Conservation (phyloP, 2,888 invertebrate species). For the Rhabditophanes sp. region DNA sequence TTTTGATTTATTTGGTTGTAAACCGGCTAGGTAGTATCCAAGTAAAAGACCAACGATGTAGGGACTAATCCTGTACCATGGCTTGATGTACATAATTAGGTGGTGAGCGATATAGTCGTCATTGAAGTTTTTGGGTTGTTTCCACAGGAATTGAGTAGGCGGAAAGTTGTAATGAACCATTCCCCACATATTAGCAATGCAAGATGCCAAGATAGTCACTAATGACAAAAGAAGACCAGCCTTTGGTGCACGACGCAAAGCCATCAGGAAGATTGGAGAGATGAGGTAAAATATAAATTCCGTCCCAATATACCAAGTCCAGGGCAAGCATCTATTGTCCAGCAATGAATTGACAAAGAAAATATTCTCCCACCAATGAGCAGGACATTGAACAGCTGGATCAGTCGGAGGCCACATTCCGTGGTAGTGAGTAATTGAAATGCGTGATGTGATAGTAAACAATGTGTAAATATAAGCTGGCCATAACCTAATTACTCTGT, state of each 20-base stretch:
- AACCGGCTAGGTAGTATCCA: slow-evolving; percentile 34
- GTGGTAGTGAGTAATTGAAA: slow-evolving; percentile 38
- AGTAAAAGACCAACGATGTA: slow-evolving; percentile 39
- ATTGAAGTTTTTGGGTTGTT: slow-evolving; percentile 41
- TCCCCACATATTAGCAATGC: slow-evolving; percentile 22
- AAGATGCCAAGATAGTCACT: slow-evolving; percentile 20
- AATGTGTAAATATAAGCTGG: slow-evolving; percentile 42
- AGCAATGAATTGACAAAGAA: slow-evolving; percentile 18
- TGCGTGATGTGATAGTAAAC: slow-evolving; percentile 32
- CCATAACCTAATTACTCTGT: slow-evolving; percentile 40
- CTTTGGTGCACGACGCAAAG: slow-evolving; percentile 24
- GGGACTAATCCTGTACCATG: slow-evolving; percentile 32
- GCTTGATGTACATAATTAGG: slow-evolving; percentile 41
- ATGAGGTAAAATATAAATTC: slow-evolving; percentile 43
- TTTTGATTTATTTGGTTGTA: slow-evolving; percentile 13
- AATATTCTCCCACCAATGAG: slow-evolving; percentile 31
- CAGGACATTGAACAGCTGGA: slow-evolving; percentile 40
- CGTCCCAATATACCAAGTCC: slow-evolving; percentile 44
- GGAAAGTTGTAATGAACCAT: slow-evolving; percentile 40
- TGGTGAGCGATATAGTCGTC: slow-evolving; percentile 42
- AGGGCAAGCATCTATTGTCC: slow-evolving; percentile 42
- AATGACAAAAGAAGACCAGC: slow-evolving; percentile 22
- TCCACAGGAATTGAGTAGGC: slow-evolving; percentile 41
- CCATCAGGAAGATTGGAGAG: slow-evolving; percentile 39
- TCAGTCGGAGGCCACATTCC: slow-evolving; percentile 44